These are phyloP conservation scores for Laupala kohalensis DNA, from an alignment of 1,140 invertebrate genomes.

Conservation along the genomic window DNA sequence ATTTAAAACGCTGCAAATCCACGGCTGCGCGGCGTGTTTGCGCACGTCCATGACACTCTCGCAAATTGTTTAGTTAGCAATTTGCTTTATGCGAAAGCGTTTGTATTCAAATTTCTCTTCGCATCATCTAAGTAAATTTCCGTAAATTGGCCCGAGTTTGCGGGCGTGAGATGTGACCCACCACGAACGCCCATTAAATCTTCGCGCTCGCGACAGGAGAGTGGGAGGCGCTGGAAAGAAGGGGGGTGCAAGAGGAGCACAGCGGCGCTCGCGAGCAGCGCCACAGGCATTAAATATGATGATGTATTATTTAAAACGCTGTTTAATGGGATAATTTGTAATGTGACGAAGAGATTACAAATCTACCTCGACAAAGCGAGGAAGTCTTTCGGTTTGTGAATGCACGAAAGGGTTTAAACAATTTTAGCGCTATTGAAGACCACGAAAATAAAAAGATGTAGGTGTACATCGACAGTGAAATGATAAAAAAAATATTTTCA, in stretches of 20 bases:
- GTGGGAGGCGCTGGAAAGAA: background rate
- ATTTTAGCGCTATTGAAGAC: too few species aligned
- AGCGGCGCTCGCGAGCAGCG: background rate
- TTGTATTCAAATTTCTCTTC: background rate
- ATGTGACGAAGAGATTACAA: too few species aligned
- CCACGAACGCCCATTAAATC: background rate
- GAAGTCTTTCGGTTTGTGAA: too few species aligned
- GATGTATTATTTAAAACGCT: too few species aligned
- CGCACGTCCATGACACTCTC: background rate
- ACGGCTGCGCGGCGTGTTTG: background rate
- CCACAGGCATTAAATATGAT: too few species aligned
- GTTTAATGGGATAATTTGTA: too few species aligned
- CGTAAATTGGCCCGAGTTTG: background rate
- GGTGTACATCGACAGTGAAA: too few species aligned
- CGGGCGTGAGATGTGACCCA: background rate
- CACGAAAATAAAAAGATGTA: too few species aligned
- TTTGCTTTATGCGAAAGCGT: background rate
- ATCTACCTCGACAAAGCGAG: too few species aligned
- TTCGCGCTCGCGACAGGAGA: background rate
- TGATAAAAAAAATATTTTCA: too few species aligned
- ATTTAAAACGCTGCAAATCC: background rate
- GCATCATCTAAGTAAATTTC: background rate
- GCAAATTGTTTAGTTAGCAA: background rate
- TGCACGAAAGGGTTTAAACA: too few species aligned
- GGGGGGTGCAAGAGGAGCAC: background rate